phyloP scores from a whole-genome alignment of 2,797 vertebrate genomes.

The Notamacropus eugenii region DNA sequence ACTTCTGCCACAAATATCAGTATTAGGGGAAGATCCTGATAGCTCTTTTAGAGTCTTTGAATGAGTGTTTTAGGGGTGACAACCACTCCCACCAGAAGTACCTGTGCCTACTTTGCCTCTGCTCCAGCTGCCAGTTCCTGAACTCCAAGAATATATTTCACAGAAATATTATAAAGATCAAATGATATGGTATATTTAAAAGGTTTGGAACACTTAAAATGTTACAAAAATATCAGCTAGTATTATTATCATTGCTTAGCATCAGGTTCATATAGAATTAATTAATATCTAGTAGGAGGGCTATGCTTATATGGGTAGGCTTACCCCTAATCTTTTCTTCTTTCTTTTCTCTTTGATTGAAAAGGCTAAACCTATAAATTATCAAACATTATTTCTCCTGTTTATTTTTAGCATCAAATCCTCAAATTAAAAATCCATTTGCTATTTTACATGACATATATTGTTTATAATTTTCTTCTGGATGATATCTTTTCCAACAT shows the following conservation, averaged over 20 bases:
- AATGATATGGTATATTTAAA: background rate
- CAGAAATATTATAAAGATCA: background rate
- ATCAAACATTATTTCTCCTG: background rate
- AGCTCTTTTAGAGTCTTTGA: background rate
- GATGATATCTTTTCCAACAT: background rate
- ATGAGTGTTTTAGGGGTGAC: background rate
- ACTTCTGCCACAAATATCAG: background rate
- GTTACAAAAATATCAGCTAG: background rate
- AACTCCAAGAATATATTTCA: background rate
- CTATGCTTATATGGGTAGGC: background rate
- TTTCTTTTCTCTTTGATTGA: background rate
- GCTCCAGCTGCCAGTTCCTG: background rate
- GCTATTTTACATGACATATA: background rate
- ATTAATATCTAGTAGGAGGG: background rate
- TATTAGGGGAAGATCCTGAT: background rate
- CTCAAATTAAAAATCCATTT: slow-evolving; percentile 31
- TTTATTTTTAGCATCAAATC: slow-evolving; percentile 27
- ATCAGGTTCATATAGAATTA: background rate
- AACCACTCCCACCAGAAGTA: background rate
- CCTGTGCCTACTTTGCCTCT: background rate
- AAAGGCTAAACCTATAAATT: background rate
- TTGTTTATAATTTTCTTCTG: slow-evolving; percentile 24
- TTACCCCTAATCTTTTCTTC: background rate
- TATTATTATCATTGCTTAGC: background rate
- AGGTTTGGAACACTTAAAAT: background rate